A percentile compares a stretch with the other conserved stretches of the same genome.
Conservation (phyloP, 1,140 invertebrate genomes). For the Apis dorsata region DNA sequence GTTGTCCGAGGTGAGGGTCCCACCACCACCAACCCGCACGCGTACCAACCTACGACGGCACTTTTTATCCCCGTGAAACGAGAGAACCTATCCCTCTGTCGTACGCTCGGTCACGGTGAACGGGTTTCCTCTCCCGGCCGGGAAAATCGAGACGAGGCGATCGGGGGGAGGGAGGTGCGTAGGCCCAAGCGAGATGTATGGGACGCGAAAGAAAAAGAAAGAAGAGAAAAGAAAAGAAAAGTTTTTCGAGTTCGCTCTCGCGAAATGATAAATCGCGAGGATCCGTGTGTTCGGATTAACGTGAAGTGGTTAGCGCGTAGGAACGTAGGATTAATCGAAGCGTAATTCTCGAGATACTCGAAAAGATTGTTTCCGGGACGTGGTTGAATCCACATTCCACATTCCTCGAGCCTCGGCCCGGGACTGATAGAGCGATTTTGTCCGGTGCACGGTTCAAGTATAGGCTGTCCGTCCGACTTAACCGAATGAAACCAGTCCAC, state of each 20-base stretch:
- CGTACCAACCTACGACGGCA: slow-evolving; percentile 44
- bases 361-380: slow-evolving; percentile 35
- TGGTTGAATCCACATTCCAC: slow-evolving; percentile 47
- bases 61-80: slow-evolving; percentile 56
- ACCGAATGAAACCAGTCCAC: slow-evolving; percentile 77
- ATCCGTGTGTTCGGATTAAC: background rate
- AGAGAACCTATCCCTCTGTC: slow-evolving; percentile 44
- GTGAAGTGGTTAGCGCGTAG: too few species aligned
- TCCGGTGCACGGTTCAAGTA: slow-evolving; percentile 72
- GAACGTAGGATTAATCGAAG: slow-evolving; percentile 17
- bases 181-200: background rate
- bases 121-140: slow-evolving; percentile 31
- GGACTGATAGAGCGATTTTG: slow-evolving; percentile 77
- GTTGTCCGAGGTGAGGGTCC: slow-evolving; percentile 59
- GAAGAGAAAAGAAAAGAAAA: background rate
- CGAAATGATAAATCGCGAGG: background rate
- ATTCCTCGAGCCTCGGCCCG: slow-evolving; percentile 46
- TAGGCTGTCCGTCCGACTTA: slow-evolving; percentile 74
- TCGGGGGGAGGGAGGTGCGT: background rate
- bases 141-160: slow-evolving; percentile 48
- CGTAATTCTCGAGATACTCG: slow-evolving; percentile 35
- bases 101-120: slow-evolving; percentile 36
- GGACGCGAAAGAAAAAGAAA: too few species aligned
- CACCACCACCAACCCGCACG: slow-evolving; percentile 35
- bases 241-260: too few species aligned